These are phyloP conservation scores for Picathartes gymnocephalus DNA, from an alignment of 2,113 vertebrate genomes.

Conservation along the genomic window DNA sequence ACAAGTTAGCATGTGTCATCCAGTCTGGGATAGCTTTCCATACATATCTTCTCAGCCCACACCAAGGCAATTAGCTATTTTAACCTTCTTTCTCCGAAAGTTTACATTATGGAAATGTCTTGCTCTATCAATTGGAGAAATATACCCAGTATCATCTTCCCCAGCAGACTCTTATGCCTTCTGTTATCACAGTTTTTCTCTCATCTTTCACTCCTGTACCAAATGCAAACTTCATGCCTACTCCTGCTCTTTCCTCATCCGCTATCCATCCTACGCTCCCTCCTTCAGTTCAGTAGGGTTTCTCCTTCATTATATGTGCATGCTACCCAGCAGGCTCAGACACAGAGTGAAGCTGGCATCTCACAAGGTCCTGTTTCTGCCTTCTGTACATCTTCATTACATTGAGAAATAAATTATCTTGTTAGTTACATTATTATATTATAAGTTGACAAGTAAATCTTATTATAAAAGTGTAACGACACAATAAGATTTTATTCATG, in stretches of 20 bases:
- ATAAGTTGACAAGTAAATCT: conserved; percentile 70
- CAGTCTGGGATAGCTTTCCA: conserved; percentile 14
- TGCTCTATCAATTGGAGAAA: conserved; percentile 3
- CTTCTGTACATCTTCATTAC: conserved; percentile 35
- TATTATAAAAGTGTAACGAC: conserved; percentile 61
- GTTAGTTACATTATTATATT: conserved; percentile 53
- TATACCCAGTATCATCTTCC: background rate
- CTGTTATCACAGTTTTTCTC: conserved; percentile 39
- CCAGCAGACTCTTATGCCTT: conserved; percentile 16
- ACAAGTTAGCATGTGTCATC: conserved; percentile 23
- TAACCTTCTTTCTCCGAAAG: conserved; percentile 35
- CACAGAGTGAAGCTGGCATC: conserved; percentile 16
- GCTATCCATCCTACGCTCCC: background rate
- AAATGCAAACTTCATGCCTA: conserved; percentile 1
- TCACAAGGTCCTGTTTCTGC: conserved; percentile 31
- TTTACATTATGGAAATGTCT: conserved; percentile 41
- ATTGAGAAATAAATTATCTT: conserved; percentile 52
- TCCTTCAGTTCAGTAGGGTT: background rate
- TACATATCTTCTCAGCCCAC: background rate
- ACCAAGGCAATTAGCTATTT: conserved; percentile 48
- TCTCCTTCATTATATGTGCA: background rate
- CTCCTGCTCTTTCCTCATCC: background rate
- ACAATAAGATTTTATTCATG: conserved; percentile 54
- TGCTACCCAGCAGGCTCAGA: background rate
- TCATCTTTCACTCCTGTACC: background rate